These are phyloP conservation scores for Onthophagus sagittarius DNA, from an alignment of 2,888 invertebrate genomes.

Conservation along the genomic window DNA sequence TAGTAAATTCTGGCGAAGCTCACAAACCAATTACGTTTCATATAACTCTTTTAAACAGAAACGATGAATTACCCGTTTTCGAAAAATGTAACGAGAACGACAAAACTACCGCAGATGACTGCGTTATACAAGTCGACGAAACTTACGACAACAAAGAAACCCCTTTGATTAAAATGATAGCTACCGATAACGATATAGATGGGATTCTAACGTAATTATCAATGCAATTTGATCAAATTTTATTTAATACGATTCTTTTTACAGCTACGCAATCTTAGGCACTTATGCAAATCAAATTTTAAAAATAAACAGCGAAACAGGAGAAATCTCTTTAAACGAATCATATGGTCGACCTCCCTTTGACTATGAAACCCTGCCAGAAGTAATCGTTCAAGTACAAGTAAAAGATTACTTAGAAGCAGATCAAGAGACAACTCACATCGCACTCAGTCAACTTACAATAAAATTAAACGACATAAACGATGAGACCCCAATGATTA, in stretches of 20 bases:
- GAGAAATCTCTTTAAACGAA: constrained; percentile 51
- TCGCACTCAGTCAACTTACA: constrained; percentile 53
- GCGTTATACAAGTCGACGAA: constrained; percentile 53
- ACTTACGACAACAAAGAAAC: constrained; percentile 49
- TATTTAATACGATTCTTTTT: too few species aligned
- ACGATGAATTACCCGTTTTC: constrained; percentile 69
- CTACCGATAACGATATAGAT: constrained; percentile 59
- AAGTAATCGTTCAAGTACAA: constrained; percentile 50
- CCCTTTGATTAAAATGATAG: constrained; percentile 53
- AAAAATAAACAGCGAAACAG: constrained; percentile 53
- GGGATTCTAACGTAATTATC: constrained; percentile 56
- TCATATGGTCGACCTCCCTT: constrained; percentile 50
- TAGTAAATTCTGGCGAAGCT: neutral
- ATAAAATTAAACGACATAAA: constrained; percentile 67
- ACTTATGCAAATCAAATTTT: constrained; percentile 13
- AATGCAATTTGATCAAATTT: neutral
- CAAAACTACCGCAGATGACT: constrained; percentile 34
- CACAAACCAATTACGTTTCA: constrained; percentile 36
- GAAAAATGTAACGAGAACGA: constrained; percentile 27
- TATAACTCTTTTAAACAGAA: constrained; percentile 61
- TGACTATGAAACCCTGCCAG: constrained; percentile 59
- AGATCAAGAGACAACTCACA: constrained; percentile 45
- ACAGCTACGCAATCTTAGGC: neutral
- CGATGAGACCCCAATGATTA: constrained; percentile 65
- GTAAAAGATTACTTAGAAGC: constrained; percentile 40